These are phyloP conservation scores for Pseudococcus longispinus DNA, from an alignment of 2,888 invertebrate genomes.

Conservation along the genomic window DNA sequence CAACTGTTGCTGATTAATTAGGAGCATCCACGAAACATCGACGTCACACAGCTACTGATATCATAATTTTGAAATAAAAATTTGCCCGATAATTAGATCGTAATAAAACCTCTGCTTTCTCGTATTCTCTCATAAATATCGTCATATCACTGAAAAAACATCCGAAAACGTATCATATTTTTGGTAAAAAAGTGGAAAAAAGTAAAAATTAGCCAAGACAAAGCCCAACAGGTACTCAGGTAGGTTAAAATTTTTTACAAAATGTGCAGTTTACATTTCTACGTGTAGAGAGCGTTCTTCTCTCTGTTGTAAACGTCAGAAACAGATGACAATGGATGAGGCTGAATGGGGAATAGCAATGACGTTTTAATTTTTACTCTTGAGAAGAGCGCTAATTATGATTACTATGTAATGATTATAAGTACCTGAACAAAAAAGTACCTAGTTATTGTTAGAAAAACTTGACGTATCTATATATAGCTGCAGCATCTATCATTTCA, in stretches of 20 bases:
- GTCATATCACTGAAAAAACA: neutral
- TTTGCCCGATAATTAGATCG: neutral
- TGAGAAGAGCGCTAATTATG: no score
- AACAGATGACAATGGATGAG: neutral
- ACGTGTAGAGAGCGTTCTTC: neutral
- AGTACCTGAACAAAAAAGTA: no score
- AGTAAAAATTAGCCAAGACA: neutral
- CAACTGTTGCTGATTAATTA: conserved; percentile 29
- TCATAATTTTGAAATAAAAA: neutral
- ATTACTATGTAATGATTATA: no score
- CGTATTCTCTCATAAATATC: neutral
- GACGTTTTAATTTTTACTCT: no score
- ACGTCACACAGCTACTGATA: conserved; percentile 34
- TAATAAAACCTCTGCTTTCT: neutral
- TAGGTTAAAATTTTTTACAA: neutral
- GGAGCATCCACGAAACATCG: conserved; percentile 35
- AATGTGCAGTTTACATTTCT: neutral
- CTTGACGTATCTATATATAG: no score
- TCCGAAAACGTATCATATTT: conserved; percentile 6
- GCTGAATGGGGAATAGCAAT: no score
- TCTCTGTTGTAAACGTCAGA: no score
- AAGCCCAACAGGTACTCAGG: neutral
- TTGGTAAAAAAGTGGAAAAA: neutral
- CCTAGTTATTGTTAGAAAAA: no score
- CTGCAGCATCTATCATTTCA: no score